A percentile compares a stretch with the other conserved stretches of the same genome.
Evolutionary conservation across 2,113 vertebrate genomes (phyloP).

Genomic region (Enhydra lutris): DNA sequence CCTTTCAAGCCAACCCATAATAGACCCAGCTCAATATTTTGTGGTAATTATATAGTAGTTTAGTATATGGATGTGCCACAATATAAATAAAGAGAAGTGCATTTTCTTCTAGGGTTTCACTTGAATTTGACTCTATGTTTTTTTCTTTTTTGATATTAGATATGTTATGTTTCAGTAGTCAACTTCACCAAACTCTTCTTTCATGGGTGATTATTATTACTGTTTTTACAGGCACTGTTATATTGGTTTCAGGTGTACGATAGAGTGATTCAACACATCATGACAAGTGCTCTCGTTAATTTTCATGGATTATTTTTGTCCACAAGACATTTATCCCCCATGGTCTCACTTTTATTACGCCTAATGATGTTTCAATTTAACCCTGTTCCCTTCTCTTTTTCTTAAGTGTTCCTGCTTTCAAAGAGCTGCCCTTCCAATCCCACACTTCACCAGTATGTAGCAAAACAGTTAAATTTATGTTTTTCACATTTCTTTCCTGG

Average conservation of each 20-base stretch:
- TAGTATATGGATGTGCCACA: background rate
- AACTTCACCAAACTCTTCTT: background rate
- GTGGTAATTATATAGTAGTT: background rate
- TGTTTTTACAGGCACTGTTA: background rate
- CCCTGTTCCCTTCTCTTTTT: background rate
- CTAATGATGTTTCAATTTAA: background rate
- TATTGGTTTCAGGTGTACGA: background rate
- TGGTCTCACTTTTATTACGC: background rate
- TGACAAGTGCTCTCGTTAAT: background rate
- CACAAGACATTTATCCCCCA: background rate
- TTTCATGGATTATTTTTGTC: background rate
- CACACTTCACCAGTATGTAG: background rate
- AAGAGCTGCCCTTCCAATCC: background rate
- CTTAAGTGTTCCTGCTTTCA: background rate
- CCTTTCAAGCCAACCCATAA: background rate
- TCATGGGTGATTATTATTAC: background rate
- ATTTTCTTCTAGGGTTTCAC: slow-evolving; percentile 11
- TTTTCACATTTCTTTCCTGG: background rate
- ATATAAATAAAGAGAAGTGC: background rate
- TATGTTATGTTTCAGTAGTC: background rate
- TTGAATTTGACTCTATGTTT: background rate
- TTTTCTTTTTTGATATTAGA: background rate
- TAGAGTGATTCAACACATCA: background rate
- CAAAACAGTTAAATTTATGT: background rate
- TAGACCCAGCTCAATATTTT: background rate